phyloP scores from a whole-genome alignment of 2,797 vertebrate species.

The Schizopygopsis pylzovi region DNA sequence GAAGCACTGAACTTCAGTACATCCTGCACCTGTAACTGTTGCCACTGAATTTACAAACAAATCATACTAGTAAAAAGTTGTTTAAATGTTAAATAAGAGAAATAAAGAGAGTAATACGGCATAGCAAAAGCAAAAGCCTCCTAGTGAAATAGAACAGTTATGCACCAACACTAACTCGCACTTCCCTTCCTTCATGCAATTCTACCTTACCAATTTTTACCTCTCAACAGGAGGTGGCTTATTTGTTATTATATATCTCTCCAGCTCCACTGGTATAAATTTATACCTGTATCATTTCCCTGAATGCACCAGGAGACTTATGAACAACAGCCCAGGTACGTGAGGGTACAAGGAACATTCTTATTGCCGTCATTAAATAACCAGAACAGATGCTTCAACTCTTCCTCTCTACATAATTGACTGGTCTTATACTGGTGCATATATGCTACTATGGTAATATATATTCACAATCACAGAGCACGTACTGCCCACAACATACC shows the following conservation, averaged over 20 bases:
- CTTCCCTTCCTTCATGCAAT: neutral
- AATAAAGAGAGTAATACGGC: neutral
- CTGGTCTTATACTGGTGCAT: slow-evolving; percentile 33
- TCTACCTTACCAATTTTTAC: slow-evolving; percentile 14
- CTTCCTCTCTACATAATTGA: slow-evolving; percentile 34
- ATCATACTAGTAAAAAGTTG: slow-evolving; percentile 2
- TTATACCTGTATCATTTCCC: slow-evolving; percentile 43
- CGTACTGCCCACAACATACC: slow-evolving; percentile 16
- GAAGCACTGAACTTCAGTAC: neutral
- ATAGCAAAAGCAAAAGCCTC: neutral
- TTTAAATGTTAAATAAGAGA: slow-evolving; percentile 35
- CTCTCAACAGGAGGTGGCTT: slow-evolving; percentile 22
- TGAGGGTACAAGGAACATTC: slow-evolving; percentile 39
- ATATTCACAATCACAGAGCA: slow-evolving; percentile 12
- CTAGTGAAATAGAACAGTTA: slow-evolving; percentile 17
- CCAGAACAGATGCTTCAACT: slow-evolving; percentile 50
- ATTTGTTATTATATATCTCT: slow-evolving; percentile 34
- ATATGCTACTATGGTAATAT: slow-evolving; percentile 37
- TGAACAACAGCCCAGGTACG: slow-evolving; percentile 40
- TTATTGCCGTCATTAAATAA: slow-evolving; percentile 52
- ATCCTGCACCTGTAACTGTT: slow-evolving; percentile 31
- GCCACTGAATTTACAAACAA: slow-evolving; percentile 28
- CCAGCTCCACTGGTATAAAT: slow-evolving; percentile 15
- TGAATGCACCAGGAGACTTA: slow-evolving; percentile 43
- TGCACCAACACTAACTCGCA: slow-evolving; percentile 6